A percentile compares a stretch with the other conserved stretches of the same genome.
Evolutionary conservation across 2,113 vertebrate genomes (phyloP).

Genomic region (Aythya baeri): DNA sequence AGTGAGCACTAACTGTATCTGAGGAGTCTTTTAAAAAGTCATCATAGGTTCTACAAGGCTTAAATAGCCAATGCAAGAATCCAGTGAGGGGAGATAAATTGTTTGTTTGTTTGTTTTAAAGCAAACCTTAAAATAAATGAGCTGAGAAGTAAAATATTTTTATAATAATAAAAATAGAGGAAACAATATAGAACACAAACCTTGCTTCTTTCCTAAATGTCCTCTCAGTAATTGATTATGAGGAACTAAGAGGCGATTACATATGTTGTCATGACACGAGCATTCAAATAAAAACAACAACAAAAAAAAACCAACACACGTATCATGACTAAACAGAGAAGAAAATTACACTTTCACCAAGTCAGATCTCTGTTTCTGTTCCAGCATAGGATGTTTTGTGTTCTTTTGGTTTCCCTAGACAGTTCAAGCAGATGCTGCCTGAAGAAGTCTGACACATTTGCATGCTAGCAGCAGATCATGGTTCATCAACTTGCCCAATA

Average conservation of each 20-base stretch:
- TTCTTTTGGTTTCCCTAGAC: background rate
- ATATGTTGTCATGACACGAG: background rate
- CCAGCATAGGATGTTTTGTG: background rate
- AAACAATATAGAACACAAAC: background rate
- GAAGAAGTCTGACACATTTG: background rate
- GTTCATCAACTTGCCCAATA: constrained; percentile 26
- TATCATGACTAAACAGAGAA: background rate
- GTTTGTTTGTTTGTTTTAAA: no score
- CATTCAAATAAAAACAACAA: background rate
- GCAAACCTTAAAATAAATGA: background rate
- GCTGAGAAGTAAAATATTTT: background rate
- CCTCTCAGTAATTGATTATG: background rate
- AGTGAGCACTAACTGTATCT: background rate
- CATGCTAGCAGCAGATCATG: background rate
- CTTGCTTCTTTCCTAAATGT: background rate
- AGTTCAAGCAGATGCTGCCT: constrained; percentile 30
- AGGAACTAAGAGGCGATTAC: background rate
- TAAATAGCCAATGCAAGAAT: background rate
- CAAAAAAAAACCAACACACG: background rate
- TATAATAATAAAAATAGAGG: background rate
- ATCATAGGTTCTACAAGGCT: background rate
- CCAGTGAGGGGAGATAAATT: no score
- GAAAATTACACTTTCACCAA: background rate
- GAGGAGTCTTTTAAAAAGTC: background rate
- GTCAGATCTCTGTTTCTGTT: background rate